Evolutionary conservation across 2,113 vertebrate genomes (phyloP), one percentile per base, ranked within the genome.

Genomic region (Tupaia chinensis): DNA sequence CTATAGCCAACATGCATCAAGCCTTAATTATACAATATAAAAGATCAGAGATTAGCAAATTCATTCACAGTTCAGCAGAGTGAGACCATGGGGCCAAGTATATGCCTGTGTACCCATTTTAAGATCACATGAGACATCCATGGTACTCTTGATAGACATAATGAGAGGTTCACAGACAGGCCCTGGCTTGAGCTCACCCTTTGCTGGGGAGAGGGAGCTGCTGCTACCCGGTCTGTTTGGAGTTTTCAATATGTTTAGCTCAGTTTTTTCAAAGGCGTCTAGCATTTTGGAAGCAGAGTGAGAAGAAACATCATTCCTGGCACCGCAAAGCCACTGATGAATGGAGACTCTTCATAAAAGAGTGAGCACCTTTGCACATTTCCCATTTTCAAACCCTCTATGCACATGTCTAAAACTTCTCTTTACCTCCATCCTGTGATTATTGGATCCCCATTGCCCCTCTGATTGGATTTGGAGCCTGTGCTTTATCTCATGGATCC

Each of bases 401-500:
- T 53, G 91, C 93, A 63, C 54, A 0, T 25, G 3, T 58, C n/a
- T 91, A 74, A 92, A 96, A 73, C 6, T 34, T 86, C 74, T 91
- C 32, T 77, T 77, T 91, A 81, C 83, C 16, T 87, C 16, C 9
- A 25, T 74, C 82, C 29, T 29, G 13, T 58, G 34, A 2, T 66
- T 73, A 27, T 3, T 54, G 56, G 11, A 83, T 78, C 69, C 63
- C 54, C 25, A 29, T 19, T 78, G 83, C 13, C 13, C 17, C 3
- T 56, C n/a, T 83, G 81, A 74, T 44, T 78, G 66, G 63, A 44
- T 44, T 60, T 92, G 60, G 74, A 70, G 25, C 69, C 79, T 63
- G 76, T 73, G 27, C 68, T 90, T 91, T 92, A 22, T 68, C 94
- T 95, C 65, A 29, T 78, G 65, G 83, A 54, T 94, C 58, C 27